Evolutionary conservation across 2,797 vertebrate species (phyloP).

Genomic region (Megalops cyprinoides): DNA sequence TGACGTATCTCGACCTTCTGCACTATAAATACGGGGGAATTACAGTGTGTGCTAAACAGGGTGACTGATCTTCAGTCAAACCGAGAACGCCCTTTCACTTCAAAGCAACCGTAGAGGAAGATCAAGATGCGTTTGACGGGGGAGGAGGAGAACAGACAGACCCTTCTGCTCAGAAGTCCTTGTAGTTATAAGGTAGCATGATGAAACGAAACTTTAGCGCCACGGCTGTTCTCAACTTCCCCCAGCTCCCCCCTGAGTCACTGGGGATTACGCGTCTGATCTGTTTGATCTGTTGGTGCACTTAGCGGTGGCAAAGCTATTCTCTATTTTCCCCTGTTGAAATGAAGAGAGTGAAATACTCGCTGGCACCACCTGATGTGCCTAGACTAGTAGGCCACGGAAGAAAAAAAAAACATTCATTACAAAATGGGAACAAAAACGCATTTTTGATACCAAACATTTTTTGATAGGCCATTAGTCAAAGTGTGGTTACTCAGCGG

Average conservation of each 20-base stretch:
- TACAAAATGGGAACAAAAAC: no score
- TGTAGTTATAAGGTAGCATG: conserved; percentile 50
- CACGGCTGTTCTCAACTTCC: conserved; percentile 27
- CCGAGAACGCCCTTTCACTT: conserved; percentile 66
- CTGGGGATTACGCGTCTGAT: conserved; percentile 73
- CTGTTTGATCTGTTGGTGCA: conserved; percentile 65
- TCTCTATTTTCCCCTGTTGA: conserved; percentile 58
- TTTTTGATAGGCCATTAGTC: not conserved
- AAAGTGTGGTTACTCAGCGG: no score
- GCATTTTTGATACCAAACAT: no score
- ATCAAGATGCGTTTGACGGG: conserved; percentile 58
- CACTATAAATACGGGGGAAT: conserved; percentile 59
- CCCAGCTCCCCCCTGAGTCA: conserved; percentile 67
- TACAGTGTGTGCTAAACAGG: conserved; percentile 54
- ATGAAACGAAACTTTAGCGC: conserved; percentile 57
- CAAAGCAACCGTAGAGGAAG: conserved; percentile 67
- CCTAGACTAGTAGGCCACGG: conserved; percentile 50
- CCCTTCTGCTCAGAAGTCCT: conserved; percentile 29
- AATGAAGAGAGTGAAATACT: conserved; percentile 51
- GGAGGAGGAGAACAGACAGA: conserved; percentile 31
- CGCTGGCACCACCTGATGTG: conserved; percentile 22
- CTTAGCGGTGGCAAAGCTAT: conserved; percentile 62
- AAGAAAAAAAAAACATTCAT: not conserved
- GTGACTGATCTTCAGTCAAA: conserved; percentile 65
- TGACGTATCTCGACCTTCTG: conserved; percentile 58